Conservation (phyloP, 2,888 invertebrate species). For the Drosophila anceps region DNA sequence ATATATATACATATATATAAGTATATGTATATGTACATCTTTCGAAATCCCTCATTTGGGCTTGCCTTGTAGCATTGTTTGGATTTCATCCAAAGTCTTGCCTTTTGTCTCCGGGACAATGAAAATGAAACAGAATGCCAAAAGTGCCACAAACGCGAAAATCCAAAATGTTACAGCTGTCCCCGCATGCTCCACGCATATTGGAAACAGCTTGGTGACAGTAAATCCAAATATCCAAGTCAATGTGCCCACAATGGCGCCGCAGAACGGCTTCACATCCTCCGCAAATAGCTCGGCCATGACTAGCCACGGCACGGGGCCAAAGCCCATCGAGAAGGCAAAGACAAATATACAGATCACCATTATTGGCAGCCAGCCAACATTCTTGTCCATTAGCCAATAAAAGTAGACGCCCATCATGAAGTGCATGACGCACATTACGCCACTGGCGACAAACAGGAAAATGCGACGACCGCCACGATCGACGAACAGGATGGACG, state of each 20-base stretch:
- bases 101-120: conserved; percentile 86
- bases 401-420: conserved; percentile 89
- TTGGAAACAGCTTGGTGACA: conserved; percentile 89
- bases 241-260: conserved; percentile 90
- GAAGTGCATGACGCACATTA: conserved; percentile 89
- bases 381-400: conserved; percentile 70
- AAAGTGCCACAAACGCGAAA: conserved; percentile 88
- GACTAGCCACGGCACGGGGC: conserved; percentile 91
- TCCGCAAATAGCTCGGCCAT: conserved; percentile 91
- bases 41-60: not conserved
- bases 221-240: conserved; percentile 92
- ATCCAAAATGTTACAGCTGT: conserved; percentile 89
- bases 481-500: conserved; percentile 85
- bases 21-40: not conserved
- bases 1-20: not conserved
- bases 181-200: conserved; percentile 85
- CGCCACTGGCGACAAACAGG: conserved; percentile 88
- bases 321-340: conserved; percentile 92
- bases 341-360: conserved; percentile 91
- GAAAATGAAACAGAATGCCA: conserved; percentile 88
- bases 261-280: conserved; percentile 90
- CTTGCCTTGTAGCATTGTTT: conserved; percentile 30
- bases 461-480: conserved; percentile 91
- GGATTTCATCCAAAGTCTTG: conserved; percentile 76
- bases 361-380: conserved; percentile 90